Base-by-base conservation (phyloP, 2,113 vertebrate species). In the Puma concolor region DNA sequence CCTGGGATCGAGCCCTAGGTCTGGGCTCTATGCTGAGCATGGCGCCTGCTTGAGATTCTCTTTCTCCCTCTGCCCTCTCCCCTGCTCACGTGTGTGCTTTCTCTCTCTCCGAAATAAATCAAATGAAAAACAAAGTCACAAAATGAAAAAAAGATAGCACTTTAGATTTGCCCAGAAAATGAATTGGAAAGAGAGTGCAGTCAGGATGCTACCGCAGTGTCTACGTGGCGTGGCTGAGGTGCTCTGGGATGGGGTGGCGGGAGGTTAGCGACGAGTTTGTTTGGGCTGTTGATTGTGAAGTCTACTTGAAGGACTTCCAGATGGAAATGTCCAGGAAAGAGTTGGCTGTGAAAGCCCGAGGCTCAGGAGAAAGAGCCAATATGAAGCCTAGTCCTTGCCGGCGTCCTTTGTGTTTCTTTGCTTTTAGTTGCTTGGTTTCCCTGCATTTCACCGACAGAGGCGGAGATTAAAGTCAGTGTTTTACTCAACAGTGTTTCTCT, bases 391-490 rank as follows among this genome's bases (percentile, higher is more conserved):
- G 36, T 82, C 66, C 69, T 41, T 88, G n/a, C 6, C 7, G 2
- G 38, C 95, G 94, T 94, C 87, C 89, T 97, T 94, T 54, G 79
- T 89, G 57, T 88, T 95, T 93, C 64, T 95, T 97, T 92, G 72
- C 86, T 84, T 90, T 96, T 27, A 86, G 83, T 92, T 92, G 64
- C 69, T 91, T 93, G 60, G 80, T 74, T 96, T 96, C 21, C 7
- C 60, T 69, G 71, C 44, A 83, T 93, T 98, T 97, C 84, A 97
- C 93, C 86, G 52, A 63, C 44, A 82, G 69, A 97, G 84, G 64
- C 76, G 77, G 95, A 97, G 77, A 98, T 95, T 97, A 97, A 97
- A 97, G 87, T 94, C 48, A 64, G n/a, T 38, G 79, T 83, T 97
- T 82, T 66, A 64, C 81, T 95, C 86, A 94, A 52, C 76, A 91